Conservation (phyloP, 2,888 invertebrate species). For the Acleris emargana region DNA sequence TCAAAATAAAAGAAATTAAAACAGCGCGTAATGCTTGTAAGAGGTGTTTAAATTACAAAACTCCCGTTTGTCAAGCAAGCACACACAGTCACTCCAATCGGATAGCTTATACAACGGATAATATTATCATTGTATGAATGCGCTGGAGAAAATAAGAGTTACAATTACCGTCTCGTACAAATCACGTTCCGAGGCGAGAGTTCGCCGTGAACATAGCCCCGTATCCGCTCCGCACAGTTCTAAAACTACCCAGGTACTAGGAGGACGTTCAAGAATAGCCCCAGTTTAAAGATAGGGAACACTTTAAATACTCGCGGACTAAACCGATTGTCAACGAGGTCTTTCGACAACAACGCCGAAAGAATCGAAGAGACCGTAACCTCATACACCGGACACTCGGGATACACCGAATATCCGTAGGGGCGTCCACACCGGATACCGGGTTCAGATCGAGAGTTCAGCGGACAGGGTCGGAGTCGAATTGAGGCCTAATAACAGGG, state of each 20-base stretch:
- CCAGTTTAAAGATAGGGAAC: not conserved
- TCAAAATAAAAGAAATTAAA: not conserved
- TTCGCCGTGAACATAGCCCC: not conserved
- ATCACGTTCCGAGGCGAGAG: not conserved
- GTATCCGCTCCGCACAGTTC: not conserved
- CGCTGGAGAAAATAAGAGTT: not conserved
- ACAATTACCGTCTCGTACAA: not conserved
- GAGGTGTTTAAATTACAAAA: not conserved
- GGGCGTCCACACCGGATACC: too few species aligned
- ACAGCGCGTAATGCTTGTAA: not conserved
- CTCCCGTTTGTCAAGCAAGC: not conserved
- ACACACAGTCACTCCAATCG: not conserved
- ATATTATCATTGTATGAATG: not conserved
- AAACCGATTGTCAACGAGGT: too few species aligned
- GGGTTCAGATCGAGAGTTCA: too few species aligned
- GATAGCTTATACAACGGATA: not conserved
- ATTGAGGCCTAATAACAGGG: too few species aligned
- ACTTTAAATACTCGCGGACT: not conserved
- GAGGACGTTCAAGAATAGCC: not conserved
- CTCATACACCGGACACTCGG: too few species aligned
- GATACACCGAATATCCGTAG: too few species aligned
- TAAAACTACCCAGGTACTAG: conserved; percentile 1
- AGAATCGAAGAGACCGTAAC: too few species aligned
- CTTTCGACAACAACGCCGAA: too few species aligned
- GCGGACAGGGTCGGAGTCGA: too few species aligned